Evolutionary conservation across 2,888 invertebrate genomes (phyloP), one percentile per base, ranked within the genome.

Genomic region (Parnassius smintheus): DNA sequence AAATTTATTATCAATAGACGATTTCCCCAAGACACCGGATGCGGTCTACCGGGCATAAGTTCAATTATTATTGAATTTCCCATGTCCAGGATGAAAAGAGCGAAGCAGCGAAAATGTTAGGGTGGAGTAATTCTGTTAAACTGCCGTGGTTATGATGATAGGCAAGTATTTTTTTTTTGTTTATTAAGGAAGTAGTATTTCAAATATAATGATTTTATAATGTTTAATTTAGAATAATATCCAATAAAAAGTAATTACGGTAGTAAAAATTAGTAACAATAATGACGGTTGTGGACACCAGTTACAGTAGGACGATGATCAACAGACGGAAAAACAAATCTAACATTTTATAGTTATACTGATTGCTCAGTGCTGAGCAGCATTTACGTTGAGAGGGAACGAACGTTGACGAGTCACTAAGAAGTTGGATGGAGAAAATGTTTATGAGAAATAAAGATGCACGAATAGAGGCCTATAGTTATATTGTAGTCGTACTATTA

Each of bases 61-160:
- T 82, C 82, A 84, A 86, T 89, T 87, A 86, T 85, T 85, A 88
- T 89, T 87, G 82, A 87, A 88, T 89, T 89, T 89, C 81, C 83
- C 75, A 81, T 79, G 77, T 76, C 77, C 75, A 71, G 78, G 75
- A 66, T 68, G 70, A 62, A 61, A 68, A 65, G 64, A 64, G 61
- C 18, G 67, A 56, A 57, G 56, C 62, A 61, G 66, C 66, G 68
- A 72, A 73, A 72, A 72, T 64, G 68, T 62, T 68, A 70, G 71
- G 72, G 61, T 60, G 69, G 54, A 62, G 56, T 64, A 69, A 70
- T 73, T 75, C 72, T 72, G 74, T 77, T 75, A 69, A 71, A 72
- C 68, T 66, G 70, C 65, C 51, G 54, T 51, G 60, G 59, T 64
- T 65, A 41, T 50, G 13, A 22, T 41, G 51, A 22, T 51, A 52